Evolutionary conservation across 2,888 invertebrate species (phyloP).

Genomic region (Chrysina gloriosa): DNA sequence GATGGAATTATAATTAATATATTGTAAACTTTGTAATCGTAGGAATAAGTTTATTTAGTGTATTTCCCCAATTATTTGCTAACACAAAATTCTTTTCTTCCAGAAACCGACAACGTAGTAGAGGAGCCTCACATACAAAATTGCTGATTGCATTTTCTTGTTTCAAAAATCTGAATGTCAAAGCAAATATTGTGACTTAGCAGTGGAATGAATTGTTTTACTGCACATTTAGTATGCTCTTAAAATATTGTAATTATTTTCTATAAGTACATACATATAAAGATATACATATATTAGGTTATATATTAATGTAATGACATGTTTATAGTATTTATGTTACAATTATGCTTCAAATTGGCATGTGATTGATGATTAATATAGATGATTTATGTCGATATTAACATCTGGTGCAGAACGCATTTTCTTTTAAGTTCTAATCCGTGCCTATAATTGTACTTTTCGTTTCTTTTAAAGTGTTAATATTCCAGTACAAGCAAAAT

Average conservation of each 20-base stretch:
- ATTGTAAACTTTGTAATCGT: background rate
- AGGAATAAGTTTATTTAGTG: no score
- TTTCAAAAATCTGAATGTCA: constrained; percentile 51
- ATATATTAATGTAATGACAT: constrained; percentile 45
- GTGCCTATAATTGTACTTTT: constrained; percentile 28
- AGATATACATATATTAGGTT: constrained; percentile 46
- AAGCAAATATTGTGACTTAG: constrained; percentile 50
- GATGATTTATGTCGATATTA: constrained; percentile 28
- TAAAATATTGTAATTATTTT: constrained; percentile 49
- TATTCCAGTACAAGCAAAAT: constrained; percentile 21
- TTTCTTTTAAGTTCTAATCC: constrained; percentile 24
- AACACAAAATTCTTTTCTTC: constrained; percentile 29
- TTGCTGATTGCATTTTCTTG: constrained; percentile 51
- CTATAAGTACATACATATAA: constrained; percentile 37
- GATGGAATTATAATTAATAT: no score
- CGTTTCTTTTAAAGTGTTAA: constrained; percentile 15
- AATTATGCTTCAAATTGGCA: constrained; percentile 42
- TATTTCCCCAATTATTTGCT: no score
- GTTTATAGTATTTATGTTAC: constrained; percentile 48
- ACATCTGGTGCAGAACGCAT: constrained; percentile 35
- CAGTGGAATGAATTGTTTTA: constrained; percentile 49
- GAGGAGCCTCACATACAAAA: constrained; percentile 50
- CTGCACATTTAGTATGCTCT: constrained; percentile 50
- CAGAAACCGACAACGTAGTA: constrained; percentile 46
- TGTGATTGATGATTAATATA: constrained; percentile 41